A percentile compares a stretch with the other conserved stretches of the same genome.
Conservation (phyloP, 2,113 vertebrate species). For the Labeo catla region DNA sequence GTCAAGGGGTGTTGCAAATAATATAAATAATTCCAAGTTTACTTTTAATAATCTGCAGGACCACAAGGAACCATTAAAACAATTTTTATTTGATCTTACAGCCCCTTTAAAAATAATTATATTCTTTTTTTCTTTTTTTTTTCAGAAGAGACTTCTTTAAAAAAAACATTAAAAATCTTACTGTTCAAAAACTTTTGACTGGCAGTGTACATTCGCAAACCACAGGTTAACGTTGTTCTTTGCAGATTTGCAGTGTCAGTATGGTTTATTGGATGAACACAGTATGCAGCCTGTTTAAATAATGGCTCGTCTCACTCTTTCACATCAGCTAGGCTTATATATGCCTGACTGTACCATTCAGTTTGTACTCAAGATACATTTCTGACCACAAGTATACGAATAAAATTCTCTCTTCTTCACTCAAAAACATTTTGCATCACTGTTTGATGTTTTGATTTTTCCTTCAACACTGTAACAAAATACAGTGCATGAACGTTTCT, state of each 20-base stretch:
- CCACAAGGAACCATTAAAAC: no score
- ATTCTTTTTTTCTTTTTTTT: no score
- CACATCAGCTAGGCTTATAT: background rate
- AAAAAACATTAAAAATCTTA: no score
- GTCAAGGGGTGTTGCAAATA: no score
- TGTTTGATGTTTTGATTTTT: background rate
- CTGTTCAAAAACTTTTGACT: no score
- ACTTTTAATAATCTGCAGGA: no score
- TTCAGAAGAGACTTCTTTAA: no score
- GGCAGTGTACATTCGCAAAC: background rate
- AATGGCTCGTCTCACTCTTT: slow-evolving; percentile 4
- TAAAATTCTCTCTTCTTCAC: background rate
- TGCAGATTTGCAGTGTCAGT: background rate
- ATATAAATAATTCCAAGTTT: no score
- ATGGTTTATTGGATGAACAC: slow-evolving; percentile 13
- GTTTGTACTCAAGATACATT: background rate
- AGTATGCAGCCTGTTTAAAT: background rate
- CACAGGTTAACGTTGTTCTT: background rate
- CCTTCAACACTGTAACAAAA: background rate
- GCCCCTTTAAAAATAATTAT: no score
- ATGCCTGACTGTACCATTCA: background rate
- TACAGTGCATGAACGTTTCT: background rate
- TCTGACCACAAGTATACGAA: background rate
- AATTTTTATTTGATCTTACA: no score
- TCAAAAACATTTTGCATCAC: background rate